phyloP scores from a whole-genome alignment of 2,888 invertebrate genomes.

The Ornithoptera priamus region DNA sequence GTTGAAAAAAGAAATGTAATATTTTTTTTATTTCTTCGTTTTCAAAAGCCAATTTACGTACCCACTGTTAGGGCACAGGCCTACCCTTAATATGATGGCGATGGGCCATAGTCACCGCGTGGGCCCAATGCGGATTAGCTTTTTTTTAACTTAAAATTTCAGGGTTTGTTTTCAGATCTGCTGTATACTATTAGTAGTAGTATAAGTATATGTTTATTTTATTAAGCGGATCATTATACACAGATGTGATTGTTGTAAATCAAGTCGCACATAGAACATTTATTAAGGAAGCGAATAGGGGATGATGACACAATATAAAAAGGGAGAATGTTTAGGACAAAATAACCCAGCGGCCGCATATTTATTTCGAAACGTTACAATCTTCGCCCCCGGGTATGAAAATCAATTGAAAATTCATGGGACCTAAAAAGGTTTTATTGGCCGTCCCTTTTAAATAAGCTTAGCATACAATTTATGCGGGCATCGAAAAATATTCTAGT shows the following conservation, averaged over 20 bases:
- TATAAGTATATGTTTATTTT: no score
- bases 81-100: no score
- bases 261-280: neutral
- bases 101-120: no score
- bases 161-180: no score
- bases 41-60: no score
- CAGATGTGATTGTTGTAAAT: neutral
- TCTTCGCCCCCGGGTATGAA: constrained; percentile 31
- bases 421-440: constrained; percentile 22
- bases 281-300: neutral
- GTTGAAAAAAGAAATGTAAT: no score
- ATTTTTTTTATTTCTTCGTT: no score
- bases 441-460: constrained; percentile 20
- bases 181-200: no score
- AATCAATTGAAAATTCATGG: constrained; percentile 35
- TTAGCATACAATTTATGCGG: constrained; percentile 8
- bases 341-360: constrained; percentile 49
- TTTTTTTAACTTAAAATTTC: no score
- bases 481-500: constrained; percentile 4
- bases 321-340: constrained; percentile 56
- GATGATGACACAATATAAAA: constrained; percentile 11
- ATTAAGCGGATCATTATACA: no score
- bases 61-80: no score
- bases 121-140: no score
- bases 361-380: constrained; percentile 38